A percentile compares a stretch with the other conserved stretches of the same genome.
These are phyloP conservation scores for Azemiops feae DNA, from an alignment of 2,113 vertebrate genomes.

Conservation along the genomic window DNA sequence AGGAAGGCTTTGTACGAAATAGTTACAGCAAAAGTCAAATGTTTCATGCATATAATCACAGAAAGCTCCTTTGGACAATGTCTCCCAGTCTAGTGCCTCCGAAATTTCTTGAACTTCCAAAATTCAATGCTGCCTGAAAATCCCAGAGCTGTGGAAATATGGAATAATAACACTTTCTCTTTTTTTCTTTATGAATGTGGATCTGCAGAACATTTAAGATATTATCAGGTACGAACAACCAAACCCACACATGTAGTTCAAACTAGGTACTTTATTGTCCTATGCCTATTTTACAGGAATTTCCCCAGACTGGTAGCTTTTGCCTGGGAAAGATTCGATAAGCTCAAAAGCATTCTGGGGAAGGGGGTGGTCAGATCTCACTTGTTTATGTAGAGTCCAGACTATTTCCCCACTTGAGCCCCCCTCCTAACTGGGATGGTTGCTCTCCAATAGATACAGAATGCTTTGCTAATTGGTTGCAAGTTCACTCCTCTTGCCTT, in stretches of 20 bases:
- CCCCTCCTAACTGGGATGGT: background rate
- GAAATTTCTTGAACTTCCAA: background rate
- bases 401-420: background rate
- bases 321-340: background rate
- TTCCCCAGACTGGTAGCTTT: background rate
- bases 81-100: background rate
- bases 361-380: background rate
- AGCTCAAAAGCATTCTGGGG: background rate
- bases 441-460: background rate
- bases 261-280: background rate
- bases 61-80: background rate
- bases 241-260: background rate
- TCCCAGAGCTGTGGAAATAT: background rate
- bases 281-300: background rate
- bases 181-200: background rate
- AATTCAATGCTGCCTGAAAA: background rate
- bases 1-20: background rate
- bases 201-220: background rate
- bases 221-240: background rate
- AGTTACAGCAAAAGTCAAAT: background rate
- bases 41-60: background rate
- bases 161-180: background rate
- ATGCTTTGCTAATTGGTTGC: background rate
- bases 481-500: background rate
- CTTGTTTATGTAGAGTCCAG: background rate